Base-by-base conservation (phyloP, 2,888 invertebrate genomes). In the Malthinus flaveolus region DNA sequence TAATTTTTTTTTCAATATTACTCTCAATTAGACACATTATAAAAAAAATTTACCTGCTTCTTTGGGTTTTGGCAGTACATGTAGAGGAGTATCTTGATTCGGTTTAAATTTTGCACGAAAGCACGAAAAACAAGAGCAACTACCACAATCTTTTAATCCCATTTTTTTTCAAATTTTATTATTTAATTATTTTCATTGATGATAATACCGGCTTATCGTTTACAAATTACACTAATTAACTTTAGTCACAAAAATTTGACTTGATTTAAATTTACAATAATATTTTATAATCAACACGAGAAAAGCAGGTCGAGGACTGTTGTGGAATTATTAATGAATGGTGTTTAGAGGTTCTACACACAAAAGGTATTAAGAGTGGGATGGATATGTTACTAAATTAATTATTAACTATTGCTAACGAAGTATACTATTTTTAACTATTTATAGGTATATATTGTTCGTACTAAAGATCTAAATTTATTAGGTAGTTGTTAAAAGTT, bases 41-140 rank as follows among this genome's bases (percentile, higher is more conserved):
- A 23, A 23, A 2, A 23, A 23, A 2, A 23, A 23, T 56, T 62
- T 65, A 71, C 71, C 71, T 59, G 71, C 67, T 63, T 68, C 68
- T 53, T 68, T 68, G 3, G 78, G 78, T 63, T 75, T 78, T 0
- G 77, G 77, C 52, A 76, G 59, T 11, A 70, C 64, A 44, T 76
- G 73, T 46, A 76, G 45, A 10, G 69, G 66, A 3, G 71, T 63
- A 42, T 71, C 75, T 15, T 71, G 66, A 52, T 75, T 74, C 5
- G 76, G 76, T 49, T 71, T 73, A 68, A 78, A 78, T 59, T 74
- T 78, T 3, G 76, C 74, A 39, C 78, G 69, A 65, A 78, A 78
- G 59, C 76, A 74, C 1, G 74, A 70, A 56, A 71, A 71, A 53
- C 77, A 74, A 11, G 64, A 65, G 59, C 75, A 75, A 46, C 60